A percentile compares a stretch with the other conserved stretches of the same genome.
These are phyloP conservation scores for Megaptera novaeangliae DNA, from an alignment of 2,113 vertebrate genomes.

Conservation along the genomic window DNA sequence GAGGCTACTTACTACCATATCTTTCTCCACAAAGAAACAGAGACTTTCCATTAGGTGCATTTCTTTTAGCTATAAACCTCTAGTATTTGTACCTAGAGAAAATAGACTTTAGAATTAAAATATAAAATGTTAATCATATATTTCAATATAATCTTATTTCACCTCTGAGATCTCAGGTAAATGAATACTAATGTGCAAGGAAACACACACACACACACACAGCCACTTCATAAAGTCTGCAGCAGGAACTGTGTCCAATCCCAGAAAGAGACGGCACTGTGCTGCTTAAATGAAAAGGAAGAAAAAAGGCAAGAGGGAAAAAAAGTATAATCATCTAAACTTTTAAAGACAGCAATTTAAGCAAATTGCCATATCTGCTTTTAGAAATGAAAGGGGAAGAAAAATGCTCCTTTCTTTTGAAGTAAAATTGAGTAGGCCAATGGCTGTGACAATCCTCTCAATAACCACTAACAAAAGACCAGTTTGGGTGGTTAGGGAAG, in stretches of 20 bases:
- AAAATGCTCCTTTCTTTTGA: conserved; percentile 71
- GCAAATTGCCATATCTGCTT: conserved; percentile 76
- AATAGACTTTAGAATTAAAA: neutral
- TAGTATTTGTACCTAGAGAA: neutral
- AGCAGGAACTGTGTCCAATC: neutral
- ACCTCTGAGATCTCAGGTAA: neutral
- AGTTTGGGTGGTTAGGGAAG: conserved; percentile 53
- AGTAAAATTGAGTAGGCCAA: conserved; percentile 62
- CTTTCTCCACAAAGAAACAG: neutral
- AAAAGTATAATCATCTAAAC: conserved; percentile 68
- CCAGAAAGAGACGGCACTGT: neutral
- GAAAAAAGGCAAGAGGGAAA: conserved; percentile 26
- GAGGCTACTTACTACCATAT: neutral
- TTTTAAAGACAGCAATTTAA: conserved; percentile 72
- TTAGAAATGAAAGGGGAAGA: conserved; percentile 71
- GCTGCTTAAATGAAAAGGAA: conserved; percentile 34
- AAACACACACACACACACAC: neutral
- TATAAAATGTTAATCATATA: neutral
- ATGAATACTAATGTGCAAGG: neutral
- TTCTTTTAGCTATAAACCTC: neutral
- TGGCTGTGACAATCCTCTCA: conserved; percentile 71
- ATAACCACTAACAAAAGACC: conserved; percentile 72
- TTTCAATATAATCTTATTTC: neutral
- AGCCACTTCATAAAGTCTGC: neutral
- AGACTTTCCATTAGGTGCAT: neutral